Conservation (phyloP, 2,113 vertebrate genomes). For the Athene noctua region DNA sequence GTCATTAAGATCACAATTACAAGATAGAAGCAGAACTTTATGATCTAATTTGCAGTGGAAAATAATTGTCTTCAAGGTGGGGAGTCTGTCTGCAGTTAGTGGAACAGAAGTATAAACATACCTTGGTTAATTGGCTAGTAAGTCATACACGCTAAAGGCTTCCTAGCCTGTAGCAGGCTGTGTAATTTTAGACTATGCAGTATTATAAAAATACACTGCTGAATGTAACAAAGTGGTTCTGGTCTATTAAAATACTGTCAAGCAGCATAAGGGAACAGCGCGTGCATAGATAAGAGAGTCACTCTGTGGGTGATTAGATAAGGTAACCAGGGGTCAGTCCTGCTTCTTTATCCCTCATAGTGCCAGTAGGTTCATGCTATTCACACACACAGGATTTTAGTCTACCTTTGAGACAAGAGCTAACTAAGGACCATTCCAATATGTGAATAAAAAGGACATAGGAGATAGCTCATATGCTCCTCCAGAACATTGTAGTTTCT, state of each 20-base stretch:
- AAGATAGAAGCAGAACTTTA: background rate
- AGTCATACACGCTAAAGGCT: background rate
- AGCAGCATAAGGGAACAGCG: slow-evolving; percentile 10
- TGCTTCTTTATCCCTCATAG: background rate
- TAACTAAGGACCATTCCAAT: background rate
- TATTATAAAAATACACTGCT: slow-evolving; percentile 28
- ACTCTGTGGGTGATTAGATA: background rate
- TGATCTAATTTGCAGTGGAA: background rate
- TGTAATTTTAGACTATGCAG: slow-evolving; percentile 20
- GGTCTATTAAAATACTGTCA: slow-evolving; percentile 34
- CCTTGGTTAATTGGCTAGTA: slow-evolving; percentile 12
- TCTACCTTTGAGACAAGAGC: background rate
- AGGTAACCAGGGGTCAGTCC: background rate
- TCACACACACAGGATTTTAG: background rate
- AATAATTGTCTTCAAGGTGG: background rate
- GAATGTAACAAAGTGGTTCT: background rate
- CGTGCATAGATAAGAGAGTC: background rate
- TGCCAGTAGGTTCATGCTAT: background rate
- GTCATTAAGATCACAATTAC: background rate
- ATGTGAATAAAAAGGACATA: background rate
- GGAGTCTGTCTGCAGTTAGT: background rate
- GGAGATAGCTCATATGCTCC: background rate
- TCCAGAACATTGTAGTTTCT: background rate
- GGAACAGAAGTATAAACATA: slow-evolving; percentile 27
- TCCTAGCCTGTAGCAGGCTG: background rate